Base-by-base conservation (phyloP, 2,888 invertebrate genomes). In the Homarus gammarus region DNA sequence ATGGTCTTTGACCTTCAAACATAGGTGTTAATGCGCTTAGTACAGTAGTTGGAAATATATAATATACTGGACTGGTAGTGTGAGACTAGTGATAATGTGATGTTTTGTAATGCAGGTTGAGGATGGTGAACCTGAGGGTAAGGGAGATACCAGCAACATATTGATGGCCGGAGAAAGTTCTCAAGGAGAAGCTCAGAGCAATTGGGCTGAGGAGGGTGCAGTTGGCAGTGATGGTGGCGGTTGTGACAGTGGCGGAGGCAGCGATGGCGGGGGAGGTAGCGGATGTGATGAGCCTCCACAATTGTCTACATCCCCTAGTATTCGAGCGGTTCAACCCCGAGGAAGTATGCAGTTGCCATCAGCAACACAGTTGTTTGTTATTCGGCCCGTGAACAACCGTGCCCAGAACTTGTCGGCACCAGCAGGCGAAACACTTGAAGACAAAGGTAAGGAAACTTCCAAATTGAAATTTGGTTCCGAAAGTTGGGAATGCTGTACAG, bases 361-460 rank as follows among this genome's bases (percentile, higher is more conserved):
- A 1, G 87, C 90, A 33, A 83, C 90, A 1, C 91, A 91, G 22
- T 92, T 93, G 85, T 94, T 94, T 92, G 93, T 92, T 88, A 93
- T 94, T 70, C 93, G 93, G 77, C 93, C 94, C n/a, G 93, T 93
- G 75, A 93, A 93, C 84, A 92, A 93, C 64, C 93, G 93, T 31
- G 94, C 94, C 0, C 88, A 92, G 5, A 93, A 93, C 22, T 84
- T 93, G 5, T 91, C 92, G 33, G 93, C 93, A 0, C 92, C 92
- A n/a, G 93, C 93, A 49, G 93, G 93, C 3, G 93, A 93, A 61
- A 92, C 93, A 27, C 92, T 94, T 22, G 93, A 93, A 51, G 94
- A 94, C 88, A 93, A 92, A 92, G 92, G 92, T 92, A 44, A 18
- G 36, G 18, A 61, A 33, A 22, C 27, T 27, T 56, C 64, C 18